Conservation (phyloP, 2,797 vertebrate species). For the Mastacembelus armatus region DNA sequence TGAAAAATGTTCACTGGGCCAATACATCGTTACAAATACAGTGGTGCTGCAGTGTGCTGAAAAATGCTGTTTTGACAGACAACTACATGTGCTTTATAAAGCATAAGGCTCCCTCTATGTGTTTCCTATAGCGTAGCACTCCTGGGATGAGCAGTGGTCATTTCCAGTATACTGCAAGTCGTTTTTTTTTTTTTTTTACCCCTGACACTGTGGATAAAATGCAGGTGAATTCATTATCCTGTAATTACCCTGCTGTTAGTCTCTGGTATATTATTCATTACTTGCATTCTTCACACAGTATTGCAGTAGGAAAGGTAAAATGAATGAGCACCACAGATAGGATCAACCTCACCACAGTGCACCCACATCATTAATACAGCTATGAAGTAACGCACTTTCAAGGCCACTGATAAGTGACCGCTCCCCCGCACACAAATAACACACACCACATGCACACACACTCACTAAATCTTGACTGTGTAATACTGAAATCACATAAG, state of each 20-base stretch:
- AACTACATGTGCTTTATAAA: conserved; percentile 31
- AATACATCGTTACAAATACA: conserved; percentile 12
- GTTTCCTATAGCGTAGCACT: conserved; percentile 50
- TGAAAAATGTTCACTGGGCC: conserved; percentile 22
- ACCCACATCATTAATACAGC: conserved; percentile 76
- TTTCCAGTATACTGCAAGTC: conserved; percentile 64
- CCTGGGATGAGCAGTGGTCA: conserved; percentile 52
- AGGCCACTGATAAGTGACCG: conserved; percentile 75
- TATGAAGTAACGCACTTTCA: conserved; percentile 72
- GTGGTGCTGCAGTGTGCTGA: conserved; percentile 1
- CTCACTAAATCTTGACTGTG: conserved; percentile 1
- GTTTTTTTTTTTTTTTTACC: conserved; percentile 27
- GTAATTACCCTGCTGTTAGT: conserved; percentile 86
- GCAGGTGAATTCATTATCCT: conserved; percentile 86
- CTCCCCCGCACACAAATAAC: background rate
- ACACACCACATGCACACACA: background rate
- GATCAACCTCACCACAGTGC: conserved; percentile 63
- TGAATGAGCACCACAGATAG: conserved; percentile 71
- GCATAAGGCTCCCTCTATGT: conserved; percentile 22
- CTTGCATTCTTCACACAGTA: conserved; percentile 68
- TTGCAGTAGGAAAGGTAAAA: conserved; percentile 82
- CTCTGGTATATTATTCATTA: conserved; percentile 84
- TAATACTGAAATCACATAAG: conserved; percentile 18
- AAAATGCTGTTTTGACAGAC: conserved; percentile 56
- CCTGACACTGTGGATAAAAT: conserved; percentile 81